These are phyloP conservation scores for Pycnomerus fuliginosus DNA, from an alignment of 2,888 invertebrate species.

Conservation along the genomic window DNA sequence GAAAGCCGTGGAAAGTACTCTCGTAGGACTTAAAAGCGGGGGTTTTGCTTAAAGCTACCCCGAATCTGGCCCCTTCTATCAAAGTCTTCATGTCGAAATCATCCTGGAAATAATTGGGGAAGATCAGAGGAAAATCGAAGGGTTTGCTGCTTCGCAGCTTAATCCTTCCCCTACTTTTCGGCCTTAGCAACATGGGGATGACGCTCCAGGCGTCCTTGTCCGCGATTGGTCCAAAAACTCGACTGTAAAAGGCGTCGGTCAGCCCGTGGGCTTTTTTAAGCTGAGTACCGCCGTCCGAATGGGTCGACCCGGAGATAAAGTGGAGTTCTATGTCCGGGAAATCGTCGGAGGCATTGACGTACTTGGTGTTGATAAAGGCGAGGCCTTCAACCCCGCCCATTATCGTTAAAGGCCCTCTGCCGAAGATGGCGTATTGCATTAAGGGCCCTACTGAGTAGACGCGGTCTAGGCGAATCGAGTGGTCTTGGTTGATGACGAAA, in stretches of 20 bases:
- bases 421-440: constrained; percentile 80
- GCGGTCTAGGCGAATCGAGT: constrained; percentile 77
- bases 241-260: constrained; percentile 70
- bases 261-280: constrained; percentile 78
- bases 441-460: constrained; percentile 78
- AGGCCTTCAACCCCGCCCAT: constrained; percentile 83
- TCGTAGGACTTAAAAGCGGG: constrained; percentile 73
- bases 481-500: constrained; percentile 74
- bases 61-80: constrained; percentile 84
- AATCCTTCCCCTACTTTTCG: constrained; percentile 80
- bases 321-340: constrained; percentile 90
- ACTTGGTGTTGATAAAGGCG: constrained; percentile 88
- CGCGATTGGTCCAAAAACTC: constrained; percentile 72
- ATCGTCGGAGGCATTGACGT: constrained; percentile 74
- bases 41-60: constrained; percentile 76
- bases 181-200: constrained; percentile 80
- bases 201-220: constrained; percentile 82
- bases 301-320: constrained; percentile 83
- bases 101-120: constrained; percentile 87
- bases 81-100: constrained; percentile 77
- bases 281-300: constrained; percentile 82
- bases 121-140: constrained; percentile 83
- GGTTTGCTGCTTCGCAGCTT: constrained; percentile 81
- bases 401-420: constrained; percentile 81
- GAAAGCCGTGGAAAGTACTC: constrained; percentile 73